phyloP scores from a whole-genome alignment of 2,797 vertebrate genomes.

The Martes flavigula region DNA sequence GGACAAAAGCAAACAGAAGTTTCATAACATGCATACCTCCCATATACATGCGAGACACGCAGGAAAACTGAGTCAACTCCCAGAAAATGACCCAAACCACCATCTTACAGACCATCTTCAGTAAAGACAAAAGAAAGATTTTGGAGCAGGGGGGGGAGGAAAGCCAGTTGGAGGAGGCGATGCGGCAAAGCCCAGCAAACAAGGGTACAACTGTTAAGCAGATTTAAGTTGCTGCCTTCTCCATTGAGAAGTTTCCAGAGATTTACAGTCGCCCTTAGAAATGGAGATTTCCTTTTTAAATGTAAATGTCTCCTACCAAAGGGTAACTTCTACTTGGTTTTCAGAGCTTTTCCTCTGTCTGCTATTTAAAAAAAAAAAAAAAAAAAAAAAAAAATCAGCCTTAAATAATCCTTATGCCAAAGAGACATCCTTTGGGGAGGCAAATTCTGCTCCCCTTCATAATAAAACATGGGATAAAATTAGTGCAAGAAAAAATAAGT shows the following conservation, averaged over 20 bases:
- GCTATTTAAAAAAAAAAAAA: background rate
- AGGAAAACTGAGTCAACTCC: background rate
- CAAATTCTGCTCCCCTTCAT: background rate
- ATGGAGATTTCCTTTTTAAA: background rate
- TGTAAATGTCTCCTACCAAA: background rate
- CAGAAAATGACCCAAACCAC: background rate
- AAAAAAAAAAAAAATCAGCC: background rate
- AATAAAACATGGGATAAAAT: background rate
- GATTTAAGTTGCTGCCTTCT: background rate
- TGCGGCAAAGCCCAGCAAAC: background rate
- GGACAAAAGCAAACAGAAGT: background rate
- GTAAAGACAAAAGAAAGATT: background rate
- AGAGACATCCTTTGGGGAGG: background rate
- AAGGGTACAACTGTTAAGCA: background rate
- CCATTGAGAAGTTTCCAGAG: background rate
- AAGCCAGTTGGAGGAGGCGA: background rate
- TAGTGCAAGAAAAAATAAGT: background rate
- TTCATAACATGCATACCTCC: background rate
- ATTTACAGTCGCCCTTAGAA: background rate
- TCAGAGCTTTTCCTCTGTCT: background rate
- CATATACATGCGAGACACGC: background rate
- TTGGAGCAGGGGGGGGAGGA: background rate
- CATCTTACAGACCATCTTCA: background rate
- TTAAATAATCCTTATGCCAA: background rate
- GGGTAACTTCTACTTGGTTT: background rate